Conservation (phyloP, 2,888 invertebrate species). For the Macaria notata region DNA sequence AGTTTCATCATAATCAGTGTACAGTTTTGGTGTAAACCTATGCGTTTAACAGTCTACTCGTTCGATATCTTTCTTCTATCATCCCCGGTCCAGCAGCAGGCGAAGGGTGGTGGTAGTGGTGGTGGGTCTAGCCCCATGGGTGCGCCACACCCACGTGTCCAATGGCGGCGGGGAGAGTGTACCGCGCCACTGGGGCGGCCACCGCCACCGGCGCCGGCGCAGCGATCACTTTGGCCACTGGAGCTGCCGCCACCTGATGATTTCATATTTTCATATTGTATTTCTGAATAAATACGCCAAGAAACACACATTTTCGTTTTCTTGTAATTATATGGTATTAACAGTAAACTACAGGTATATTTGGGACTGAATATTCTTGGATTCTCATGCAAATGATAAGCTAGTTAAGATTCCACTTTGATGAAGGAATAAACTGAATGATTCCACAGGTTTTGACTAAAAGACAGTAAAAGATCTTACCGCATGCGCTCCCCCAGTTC, state of each 20-base stretch:
- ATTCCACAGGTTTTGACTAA: no score
- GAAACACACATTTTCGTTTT: no score
- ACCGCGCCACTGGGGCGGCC: slow-evolving; percentile 60
- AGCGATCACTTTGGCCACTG: slow-evolving; percentile 41
- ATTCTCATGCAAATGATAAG: no score
- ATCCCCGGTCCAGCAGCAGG: slow-evolving; percentile 39
- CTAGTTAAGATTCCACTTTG: no score
- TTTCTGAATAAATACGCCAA: no score
- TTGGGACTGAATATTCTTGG: no score
- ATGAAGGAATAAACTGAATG: no score
- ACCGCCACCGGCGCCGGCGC: slow-evolving; percentile 65
- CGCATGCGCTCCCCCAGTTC: slow-evolving; percentile 69
- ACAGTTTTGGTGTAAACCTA: slow-evolving; percentile 13
- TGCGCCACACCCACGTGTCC: slow-evolving; percentile 50
- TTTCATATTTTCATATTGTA: not conserved
- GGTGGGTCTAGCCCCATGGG: slow-evolving; percentile 64
- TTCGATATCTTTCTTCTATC: slow-evolving; percentile 21
- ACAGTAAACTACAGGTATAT: no score
- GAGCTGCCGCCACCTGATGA: slow-evolving; percentile 20
- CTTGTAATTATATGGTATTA: no score
- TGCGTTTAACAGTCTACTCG: slow-evolving; percentile 9
- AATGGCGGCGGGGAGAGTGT: slow-evolving; percentile 38
- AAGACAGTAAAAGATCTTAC: slow-evolving; percentile 42
- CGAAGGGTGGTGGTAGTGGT: slow-evolving; percentile 32
- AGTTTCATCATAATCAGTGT: not conserved